These are phyloP conservation scores for Microcebus jonahi DNA, from an alignment of 2,113 vertebrate species.

Conservation along the genomic window DNA sequence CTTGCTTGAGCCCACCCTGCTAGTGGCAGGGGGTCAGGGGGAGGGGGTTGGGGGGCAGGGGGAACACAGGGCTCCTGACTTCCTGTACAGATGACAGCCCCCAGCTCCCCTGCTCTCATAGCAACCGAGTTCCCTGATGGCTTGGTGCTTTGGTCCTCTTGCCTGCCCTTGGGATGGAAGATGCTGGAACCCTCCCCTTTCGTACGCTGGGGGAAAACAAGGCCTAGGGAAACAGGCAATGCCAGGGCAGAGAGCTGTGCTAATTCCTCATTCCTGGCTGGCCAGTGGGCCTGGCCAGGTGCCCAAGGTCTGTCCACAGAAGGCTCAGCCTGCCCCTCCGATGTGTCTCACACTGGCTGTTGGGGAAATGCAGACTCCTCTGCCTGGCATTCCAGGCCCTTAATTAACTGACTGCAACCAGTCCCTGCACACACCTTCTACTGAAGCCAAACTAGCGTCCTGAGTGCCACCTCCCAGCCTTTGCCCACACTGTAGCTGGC, in stretches of 20 bases:
- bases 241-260: background rate
- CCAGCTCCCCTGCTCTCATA: background rate
- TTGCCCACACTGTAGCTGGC: accelerated
- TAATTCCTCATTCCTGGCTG: background rate
- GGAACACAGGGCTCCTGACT: background rate
- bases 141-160: no score
- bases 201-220: background rate
- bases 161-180: background rate
- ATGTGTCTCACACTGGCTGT: background rate
- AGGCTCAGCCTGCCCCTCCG: background rate
- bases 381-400: background rate
- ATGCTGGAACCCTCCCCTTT: background rate
- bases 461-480: background rate
- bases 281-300: background rate
- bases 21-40: background rate
- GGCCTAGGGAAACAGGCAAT: background rate
- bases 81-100: background rate
- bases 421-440: background rate
- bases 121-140: no score
- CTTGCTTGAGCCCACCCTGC: background rate
- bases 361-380: background rate
- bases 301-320: background rate
- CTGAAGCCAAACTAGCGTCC: background rate
- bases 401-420: background rate
- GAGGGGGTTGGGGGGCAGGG: background rate